These are phyloP conservation scores for Tipula unca DNA, from an alignment of 2,888 invertebrate species.

Conservation along the genomic window DNA sequence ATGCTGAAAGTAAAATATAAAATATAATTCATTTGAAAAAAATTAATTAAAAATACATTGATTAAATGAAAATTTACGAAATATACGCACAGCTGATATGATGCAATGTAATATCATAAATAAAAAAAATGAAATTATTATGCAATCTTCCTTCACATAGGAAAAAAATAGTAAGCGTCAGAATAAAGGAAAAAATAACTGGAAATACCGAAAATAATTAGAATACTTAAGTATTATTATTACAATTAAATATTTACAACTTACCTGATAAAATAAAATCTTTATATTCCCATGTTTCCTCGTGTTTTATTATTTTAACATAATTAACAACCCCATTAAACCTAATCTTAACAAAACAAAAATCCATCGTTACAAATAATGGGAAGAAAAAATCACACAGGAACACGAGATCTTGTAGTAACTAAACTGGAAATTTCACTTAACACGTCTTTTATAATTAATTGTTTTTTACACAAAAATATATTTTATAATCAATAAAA, in stretches of 20 bases:
- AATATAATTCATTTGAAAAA: neutral
- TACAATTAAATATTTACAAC: neutral
- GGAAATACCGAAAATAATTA: neutral
- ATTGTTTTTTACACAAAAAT: too few species aligned
- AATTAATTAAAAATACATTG: neutral
- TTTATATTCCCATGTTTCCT: neutral
- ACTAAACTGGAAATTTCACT: too few species aligned
- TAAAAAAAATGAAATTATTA: neutral
- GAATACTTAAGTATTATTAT: neutral
- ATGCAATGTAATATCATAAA: neutral
- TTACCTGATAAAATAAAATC: neutral
- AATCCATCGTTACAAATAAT: neutral
- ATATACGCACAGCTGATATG: neutral
- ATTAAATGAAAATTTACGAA: neutral
- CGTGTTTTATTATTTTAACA: neutral
- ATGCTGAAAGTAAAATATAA: neutral
- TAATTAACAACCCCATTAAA: neutral
- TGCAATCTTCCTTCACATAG: neutral
- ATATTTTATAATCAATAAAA: too few species aligned
- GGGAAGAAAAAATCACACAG: too few species aligned
- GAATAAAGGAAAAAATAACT: neutral
- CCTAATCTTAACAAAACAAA: neutral
- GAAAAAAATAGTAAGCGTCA: neutral
- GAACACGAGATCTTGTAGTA: too few species aligned
- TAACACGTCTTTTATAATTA: too few species aligned